Evolutionary conservation across 2,888 invertebrate genomes (phyloP), one percentile per base, ranked within the genome.

Genomic region (Myopa tessellatipennis): DNA sequence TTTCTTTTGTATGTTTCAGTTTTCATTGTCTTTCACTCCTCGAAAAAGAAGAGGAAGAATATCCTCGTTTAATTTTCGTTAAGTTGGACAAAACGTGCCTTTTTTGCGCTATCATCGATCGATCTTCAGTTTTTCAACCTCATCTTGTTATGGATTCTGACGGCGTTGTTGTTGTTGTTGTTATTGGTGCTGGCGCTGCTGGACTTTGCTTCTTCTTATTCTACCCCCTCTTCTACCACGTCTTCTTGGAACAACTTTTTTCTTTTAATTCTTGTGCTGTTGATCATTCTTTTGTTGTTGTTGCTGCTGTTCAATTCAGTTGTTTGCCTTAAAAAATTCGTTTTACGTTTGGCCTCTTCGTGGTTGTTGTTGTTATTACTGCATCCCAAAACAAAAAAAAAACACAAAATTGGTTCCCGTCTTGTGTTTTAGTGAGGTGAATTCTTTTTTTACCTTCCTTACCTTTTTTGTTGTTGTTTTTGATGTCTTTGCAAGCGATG

Each of bases 311-410:
- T 73, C 40, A 58, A 60, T 61, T 75, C 84, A 83, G 84, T 84
- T 45, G 45, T 45, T 26, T 84, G 84, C 81, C 82, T 82, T 80
- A 82, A 81, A 45, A 83, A 82, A 84, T 84, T 84, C 84, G 83
- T 77, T 80, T 81, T 83, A 84, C 78, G 76, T 69, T 76, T 60
- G 78, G n/a, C 65, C 78, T 77, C 77, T 77, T 73, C 36, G 45
- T n/a, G n/a, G 36, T 67, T 69, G 72, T 73, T 68, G 68, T 52
- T 34, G 52, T 34, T 65, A 26, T 65, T 38, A 52, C 14, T 75
- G 70, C 70, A 70, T 70, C 55, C 38, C 52, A 60, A 65, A 74
- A 74, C 52, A 60, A 65, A 74, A 74, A 50, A 69, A 8, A 45
- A 8, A 45, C 45, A 45, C 6, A 45, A 10, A 45, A 45, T 45